These are phyloP conservation scores for Diuraphis noxia DNA, from an alignment of 1,140 invertebrate species.

Conservation along the genomic window DNA sequence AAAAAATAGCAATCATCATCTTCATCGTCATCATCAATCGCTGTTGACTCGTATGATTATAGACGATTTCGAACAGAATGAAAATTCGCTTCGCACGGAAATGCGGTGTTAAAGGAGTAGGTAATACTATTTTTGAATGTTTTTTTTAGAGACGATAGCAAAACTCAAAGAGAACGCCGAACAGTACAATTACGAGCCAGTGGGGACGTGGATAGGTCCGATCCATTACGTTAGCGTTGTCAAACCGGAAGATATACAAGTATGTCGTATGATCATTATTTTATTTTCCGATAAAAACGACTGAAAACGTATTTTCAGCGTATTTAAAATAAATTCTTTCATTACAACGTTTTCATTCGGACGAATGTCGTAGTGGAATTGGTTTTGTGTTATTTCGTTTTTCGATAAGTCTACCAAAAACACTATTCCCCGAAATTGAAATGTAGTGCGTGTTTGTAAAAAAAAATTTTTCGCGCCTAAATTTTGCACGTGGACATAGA, in stretches of 20 bases:
- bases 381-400: neutral
- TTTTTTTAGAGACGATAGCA: neutral
- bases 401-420: neutral
- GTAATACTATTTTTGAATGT: neutral
- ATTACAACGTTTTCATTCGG: neutral
- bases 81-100: neutral
- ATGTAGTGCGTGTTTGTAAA: neutral
- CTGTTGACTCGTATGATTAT: no score
- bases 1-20: neutral
- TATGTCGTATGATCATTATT: slow-evolving; percentile 53
- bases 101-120: neutral
- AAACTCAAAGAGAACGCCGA: slow-evolving; percentile 15
- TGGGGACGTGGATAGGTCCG: slow-evolving; percentile 62
- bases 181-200: slow-evolving; percentile 54
- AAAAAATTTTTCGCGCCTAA: neutral
- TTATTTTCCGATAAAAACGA: neutral
- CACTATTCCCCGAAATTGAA: neutral
- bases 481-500: neutral
- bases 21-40: no score
- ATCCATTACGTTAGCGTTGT: slow-evolving; percentile 61
- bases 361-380: neutral
- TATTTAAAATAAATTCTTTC: neutral
- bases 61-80: neutral
- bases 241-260: slow-evolving; percentile 62
- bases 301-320: neutral